These are phyloP conservation scores for Heliconius melpomene DNA, from an alignment of 1,140 invertebrate species.

Conservation along the genomic window DNA sequence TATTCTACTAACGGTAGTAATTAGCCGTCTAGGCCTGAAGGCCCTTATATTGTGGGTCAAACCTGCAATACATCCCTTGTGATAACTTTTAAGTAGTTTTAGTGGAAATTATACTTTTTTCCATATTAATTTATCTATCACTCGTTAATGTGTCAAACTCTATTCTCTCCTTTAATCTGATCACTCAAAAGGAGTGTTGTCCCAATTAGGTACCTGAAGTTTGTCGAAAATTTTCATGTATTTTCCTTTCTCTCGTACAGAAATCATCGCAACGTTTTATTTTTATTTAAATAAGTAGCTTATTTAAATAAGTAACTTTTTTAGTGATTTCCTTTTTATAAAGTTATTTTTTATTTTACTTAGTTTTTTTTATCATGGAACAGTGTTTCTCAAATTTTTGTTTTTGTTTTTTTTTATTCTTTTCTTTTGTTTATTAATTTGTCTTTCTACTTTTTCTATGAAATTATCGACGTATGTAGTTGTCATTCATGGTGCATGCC, in stretches of 20 bases:
- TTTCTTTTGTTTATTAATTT: conserved; percentile 58
- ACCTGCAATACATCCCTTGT: conserved; percentile 65
- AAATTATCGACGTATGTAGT: background rate
- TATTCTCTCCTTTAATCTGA: conserved; percentile 31
- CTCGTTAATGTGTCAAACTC: conserved; percentile 53
- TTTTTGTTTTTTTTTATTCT: conserved; percentile 54
- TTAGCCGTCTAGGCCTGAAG: conserved; percentile 7
- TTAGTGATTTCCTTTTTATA: conserved; percentile 43
- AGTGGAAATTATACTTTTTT: conserved; percentile 25
- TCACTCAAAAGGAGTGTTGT: conserved; percentile 40
- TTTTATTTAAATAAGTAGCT: conserved; percentile 42
- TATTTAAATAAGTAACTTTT: conserved; percentile 50
- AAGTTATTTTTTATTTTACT: conserved; percentile 48
- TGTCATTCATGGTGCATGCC: conserved; percentile 47
- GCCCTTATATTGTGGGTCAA: conserved; percentile 39
- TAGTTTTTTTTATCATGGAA: conserved; percentile 56
- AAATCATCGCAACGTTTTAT: conserved; percentile 50
- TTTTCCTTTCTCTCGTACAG: conserved; percentile 39
- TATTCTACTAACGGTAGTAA: background rate
- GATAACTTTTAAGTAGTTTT: conserved; percentile 57
- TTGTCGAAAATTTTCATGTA: conserved; percentile 61
- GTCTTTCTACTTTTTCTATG: conserved; percentile 29
- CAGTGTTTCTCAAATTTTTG: conserved; percentile 78
- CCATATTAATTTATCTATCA: conserved; percentile 31
- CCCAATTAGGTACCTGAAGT: conserved; percentile 76